Conservation (phyloP, 2,888 invertebrate species). For the Pseudococcus longispinus region DNA sequence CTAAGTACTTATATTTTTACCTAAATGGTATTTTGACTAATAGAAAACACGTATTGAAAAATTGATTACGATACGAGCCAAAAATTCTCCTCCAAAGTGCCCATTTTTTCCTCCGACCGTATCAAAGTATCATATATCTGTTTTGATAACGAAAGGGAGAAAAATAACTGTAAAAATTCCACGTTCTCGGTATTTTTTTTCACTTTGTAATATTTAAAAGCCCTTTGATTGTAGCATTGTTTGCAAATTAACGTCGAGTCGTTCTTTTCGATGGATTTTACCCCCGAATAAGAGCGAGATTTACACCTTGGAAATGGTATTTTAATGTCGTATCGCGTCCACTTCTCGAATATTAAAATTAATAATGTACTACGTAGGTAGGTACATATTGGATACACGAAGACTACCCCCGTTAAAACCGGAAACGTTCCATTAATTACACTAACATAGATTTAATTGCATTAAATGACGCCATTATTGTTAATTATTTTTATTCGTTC, state of each 20-base stretch:
- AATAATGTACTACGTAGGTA: background rate
- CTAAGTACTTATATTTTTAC: background rate
- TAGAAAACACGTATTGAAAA: background rate
- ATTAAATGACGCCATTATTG: constrained; percentile 28
- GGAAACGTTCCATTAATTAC: constrained; percentile 29
- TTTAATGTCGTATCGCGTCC: background rate
- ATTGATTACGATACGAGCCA: background rate
- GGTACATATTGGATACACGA: background rate
- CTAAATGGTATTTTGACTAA: background rate
- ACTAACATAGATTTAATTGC: constrained; percentile 12
- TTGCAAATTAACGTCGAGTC: constrained; percentile 47
- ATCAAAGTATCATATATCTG: background rate
- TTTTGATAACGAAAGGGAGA: background rate
- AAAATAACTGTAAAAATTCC: constrained; percentile 48
- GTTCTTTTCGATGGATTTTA: background rate
- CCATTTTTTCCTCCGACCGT: background rate
- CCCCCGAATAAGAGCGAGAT: background rate
- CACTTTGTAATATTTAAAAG: constrained; percentile 20
- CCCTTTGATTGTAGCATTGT: constrained; percentile 46
- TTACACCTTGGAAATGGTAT: background rate
- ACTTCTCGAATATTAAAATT: background rate
- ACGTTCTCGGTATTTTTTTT: constrained; percentile 5
- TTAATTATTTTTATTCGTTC: constrained; percentile 32
- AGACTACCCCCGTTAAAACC: background rate
- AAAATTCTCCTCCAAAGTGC: background rate